A percentile compares a stretch with the other conserved stretches of the same genome.
phyloP scores from a whole-genome alignment of 2,888 invertebrate species.

The Silvanus unidentatus region DNA sequence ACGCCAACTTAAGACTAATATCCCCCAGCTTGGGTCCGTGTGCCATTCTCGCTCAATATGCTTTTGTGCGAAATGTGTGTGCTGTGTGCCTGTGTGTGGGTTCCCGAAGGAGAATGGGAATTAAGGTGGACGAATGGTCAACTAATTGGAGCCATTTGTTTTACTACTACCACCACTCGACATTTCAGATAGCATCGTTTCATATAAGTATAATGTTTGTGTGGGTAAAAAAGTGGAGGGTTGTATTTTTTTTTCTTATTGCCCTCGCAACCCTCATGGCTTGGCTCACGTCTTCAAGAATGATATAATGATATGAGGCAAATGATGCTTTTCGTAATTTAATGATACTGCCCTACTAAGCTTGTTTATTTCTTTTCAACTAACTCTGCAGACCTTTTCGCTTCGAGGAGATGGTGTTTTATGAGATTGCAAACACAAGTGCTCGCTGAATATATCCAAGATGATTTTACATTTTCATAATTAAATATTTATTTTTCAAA shows the following conservation, averaged over 20 bases:
- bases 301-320: slow-evolving; percentile 1
- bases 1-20: slow-evolving; percentile 25
- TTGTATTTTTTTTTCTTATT: slow-evolving; percentile 18
- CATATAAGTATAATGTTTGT: not conserved
- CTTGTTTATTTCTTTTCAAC: too few species aligned
- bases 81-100: not conserved
- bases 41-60: not conserved
- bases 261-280: slow-evolving; percentile 15
- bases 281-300: slow-evolving; percentile 4
- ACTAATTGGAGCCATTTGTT: slow-evolving; percentile 42
- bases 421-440: too few species aligned
- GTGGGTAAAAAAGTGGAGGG: slow-evolving; percentile 3
- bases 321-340: slow-evolving; percentile 7
- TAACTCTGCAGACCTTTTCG: not conserved
- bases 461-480: too few species aligned
- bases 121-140: slow-evolving; percentile 42
- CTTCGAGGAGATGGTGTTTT: too few species aligned
- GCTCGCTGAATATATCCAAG: too few species aligned
- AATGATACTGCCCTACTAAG: slow-evolving; percentile 1
- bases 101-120: slow-evolving; percentile 24
- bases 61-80: too few species aligned
- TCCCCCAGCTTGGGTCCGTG: slow-evolving; percentile 7
- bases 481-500: too few species aligned
- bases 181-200: slow-evolving; percentile 31
- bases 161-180: slow-evolving; percentile 25